Conservation (phyloP, 1,140 invertebrate species). For the Hypsibius dujardini region DNA sequence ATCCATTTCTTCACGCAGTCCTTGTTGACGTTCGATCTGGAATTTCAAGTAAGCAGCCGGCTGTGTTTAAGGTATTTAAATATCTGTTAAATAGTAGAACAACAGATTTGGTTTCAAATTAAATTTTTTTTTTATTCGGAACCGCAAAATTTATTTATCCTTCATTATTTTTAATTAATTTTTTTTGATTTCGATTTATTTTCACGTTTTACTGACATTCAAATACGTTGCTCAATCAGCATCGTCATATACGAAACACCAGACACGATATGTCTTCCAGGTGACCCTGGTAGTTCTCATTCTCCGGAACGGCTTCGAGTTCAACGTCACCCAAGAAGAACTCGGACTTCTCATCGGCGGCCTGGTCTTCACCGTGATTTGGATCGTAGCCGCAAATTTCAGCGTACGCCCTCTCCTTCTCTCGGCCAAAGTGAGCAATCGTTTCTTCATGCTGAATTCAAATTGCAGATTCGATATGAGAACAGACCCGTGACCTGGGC, state of each 20-base stretch:
- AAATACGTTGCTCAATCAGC: too few relatives aligned
- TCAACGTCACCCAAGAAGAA: neutral
- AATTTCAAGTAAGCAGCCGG: constrained; percentile 7
- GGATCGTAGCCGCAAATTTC: neutral
- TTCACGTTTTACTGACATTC: too few relatives aligned
- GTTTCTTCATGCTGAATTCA: neutral
- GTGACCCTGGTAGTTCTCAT: constrained; percentile 1
- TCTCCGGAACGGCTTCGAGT: constrained; percentile 8
- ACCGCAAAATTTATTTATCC: too few relatives aligned
- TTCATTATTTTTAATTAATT: too few relatives aligned
- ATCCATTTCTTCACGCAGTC: neutral
- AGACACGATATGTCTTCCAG: neutral
- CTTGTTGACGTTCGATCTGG: neutral
- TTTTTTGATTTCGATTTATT: too few relatives aligned
- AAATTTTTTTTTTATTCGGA: too few relatives aligned
- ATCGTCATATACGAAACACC: neutral
- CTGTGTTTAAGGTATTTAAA: neutral
- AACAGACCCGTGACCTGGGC: neutral
- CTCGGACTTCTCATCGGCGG: neutral
- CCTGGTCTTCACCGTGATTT: neutral
- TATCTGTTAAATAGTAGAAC: neutral
- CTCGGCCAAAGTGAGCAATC: neutral
- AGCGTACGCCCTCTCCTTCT: neutral
- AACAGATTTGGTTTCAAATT: too few relatives aligned
- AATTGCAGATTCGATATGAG: neutral